These are phyloP conservation scores for Raja brachyura DNA, from an alignment of 2,113 vertebrate genomes.

Conservation along the genomic window DNA sequence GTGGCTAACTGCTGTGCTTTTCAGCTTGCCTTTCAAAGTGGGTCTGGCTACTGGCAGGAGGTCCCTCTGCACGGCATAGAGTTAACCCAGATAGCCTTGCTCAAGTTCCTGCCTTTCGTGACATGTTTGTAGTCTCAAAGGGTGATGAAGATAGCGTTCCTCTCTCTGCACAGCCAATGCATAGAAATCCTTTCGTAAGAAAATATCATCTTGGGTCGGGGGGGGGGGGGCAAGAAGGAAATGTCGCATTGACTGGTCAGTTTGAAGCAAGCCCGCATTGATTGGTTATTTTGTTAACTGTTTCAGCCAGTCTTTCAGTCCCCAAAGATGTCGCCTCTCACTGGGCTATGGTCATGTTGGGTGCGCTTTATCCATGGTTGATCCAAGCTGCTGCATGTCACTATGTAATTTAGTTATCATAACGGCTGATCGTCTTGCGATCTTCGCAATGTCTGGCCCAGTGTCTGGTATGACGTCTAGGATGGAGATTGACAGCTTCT, in stretches of 20 bases:
- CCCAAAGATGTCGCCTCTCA: background rate
- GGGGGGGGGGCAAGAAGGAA: background rate
- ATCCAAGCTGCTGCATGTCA: background rate
- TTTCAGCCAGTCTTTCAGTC: background rate
- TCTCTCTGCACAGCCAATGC: background rate
- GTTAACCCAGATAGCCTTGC: background rate
- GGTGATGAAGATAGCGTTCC: background rate
- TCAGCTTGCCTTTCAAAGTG: constrained; percentile 47
- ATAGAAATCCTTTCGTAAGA: background rate
- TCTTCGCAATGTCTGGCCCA: background rate
- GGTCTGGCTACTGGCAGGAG: constrained; percentile 44
- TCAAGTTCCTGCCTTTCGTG: background rate
- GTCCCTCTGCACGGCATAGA: constrained; percentile 38
- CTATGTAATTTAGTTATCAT: background rate
- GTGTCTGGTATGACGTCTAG: background rate
- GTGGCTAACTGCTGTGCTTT: constrained; percentile 47
- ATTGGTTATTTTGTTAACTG: background rate
- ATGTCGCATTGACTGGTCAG: background rate
- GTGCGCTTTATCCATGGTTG: too few relatives aligned
- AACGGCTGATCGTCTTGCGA: background rate
- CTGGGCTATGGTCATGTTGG: background rate
- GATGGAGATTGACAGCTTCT: too few relatives aligned
- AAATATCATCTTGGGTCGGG: background rate
- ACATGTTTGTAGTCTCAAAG: background rate
- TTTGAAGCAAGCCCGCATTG: background rate